Evolutionary conservation across 2,113 vertebrate genomes (phyloP), one percentile per base, ranked within the genome.

Genomic region (Trogon melanurus): DNA sequence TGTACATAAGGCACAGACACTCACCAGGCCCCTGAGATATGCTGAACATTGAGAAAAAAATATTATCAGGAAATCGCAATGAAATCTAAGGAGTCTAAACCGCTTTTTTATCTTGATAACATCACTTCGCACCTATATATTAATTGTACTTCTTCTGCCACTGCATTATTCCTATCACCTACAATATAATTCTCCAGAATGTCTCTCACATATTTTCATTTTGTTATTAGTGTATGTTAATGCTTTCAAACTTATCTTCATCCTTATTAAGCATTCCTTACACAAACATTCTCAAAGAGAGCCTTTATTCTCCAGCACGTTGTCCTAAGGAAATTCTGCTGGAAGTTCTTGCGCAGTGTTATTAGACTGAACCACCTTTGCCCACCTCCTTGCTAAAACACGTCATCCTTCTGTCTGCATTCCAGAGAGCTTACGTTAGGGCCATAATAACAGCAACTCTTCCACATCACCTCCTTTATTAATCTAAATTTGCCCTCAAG

Each of bases 331-430:
- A 95, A 96, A 90, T 72, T 69, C 84, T 95, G 81, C 88, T 88
- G 84, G 54, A 95, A 93, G 61, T 50, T 85, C 72, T 84, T 64
- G 81, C 69, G 32, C 54, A 38, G 60, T 47, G 66, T 92, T 92
- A 94, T 89, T 82, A 93, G 71, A 86, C 4, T 62, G 85, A 94
- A 70, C 2, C 25, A 80, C 80, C 66, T 74, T n/a, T 91, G 78
- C 79, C 75, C 74, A 90, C 61, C 73, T 92, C 71, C 86, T 64
- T 87, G 79, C 84, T 86, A 38, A 88, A 89, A 53, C 58, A 91
- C 90, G 85, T 89, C 85, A 93, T 84, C 62, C 89, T 89, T 94
- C 88, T 92, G 92, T 96, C 93, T 96, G 94, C 93, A 93, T 93
- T 96, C 91, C 95, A 93, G 83, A 25, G 51, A 96, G 92, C 72